Evolutionary conservation across 2,113 vertebrate species (phyloP).

Genomic region (Pteronura brasiliensis): DNA sequence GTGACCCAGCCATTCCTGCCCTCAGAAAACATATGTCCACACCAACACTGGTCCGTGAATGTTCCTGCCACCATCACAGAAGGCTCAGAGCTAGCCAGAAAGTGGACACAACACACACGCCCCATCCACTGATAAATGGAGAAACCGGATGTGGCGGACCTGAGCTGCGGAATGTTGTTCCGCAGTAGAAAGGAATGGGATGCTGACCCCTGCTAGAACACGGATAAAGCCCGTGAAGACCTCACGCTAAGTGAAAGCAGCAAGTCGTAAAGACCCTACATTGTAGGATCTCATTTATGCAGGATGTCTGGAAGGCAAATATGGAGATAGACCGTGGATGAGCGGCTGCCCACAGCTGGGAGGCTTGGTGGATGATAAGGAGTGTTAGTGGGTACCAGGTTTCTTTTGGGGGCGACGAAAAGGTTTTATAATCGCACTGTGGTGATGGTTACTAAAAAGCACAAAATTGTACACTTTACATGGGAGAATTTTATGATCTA

Average conservation of each 20-base stretch:
- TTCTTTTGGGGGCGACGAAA: background rate
- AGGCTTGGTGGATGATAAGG: background rate
- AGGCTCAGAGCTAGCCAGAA: background rate
- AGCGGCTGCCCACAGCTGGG: background rate
- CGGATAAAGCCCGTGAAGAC: background rate
- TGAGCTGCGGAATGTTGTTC: accelerated
- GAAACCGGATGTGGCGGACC: background rate
- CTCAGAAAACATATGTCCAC: background rate
- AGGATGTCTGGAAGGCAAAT: background rate
- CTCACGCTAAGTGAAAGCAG: background rate
- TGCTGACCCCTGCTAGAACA: accelerated
- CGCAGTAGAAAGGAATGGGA: background rate
- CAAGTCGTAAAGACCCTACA: background rate
- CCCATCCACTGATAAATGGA: background rate
- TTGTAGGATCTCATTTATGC: background rate
- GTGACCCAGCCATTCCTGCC: background rate
- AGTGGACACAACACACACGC: background rate
- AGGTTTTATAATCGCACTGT: background rate
- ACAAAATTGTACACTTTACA: background rate
- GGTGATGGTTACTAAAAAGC: background rate
- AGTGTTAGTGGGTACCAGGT: background rate
- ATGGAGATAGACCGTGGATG: background rate
- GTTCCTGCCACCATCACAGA: background rate
- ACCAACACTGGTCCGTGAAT: accelerated
- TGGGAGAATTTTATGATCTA: background rate